These are phyloP conservation scores for Charadrius vociferus DNA, from an alignment of 2,113 vertebrate genomes.

Conservation along the genomic window DNA sequence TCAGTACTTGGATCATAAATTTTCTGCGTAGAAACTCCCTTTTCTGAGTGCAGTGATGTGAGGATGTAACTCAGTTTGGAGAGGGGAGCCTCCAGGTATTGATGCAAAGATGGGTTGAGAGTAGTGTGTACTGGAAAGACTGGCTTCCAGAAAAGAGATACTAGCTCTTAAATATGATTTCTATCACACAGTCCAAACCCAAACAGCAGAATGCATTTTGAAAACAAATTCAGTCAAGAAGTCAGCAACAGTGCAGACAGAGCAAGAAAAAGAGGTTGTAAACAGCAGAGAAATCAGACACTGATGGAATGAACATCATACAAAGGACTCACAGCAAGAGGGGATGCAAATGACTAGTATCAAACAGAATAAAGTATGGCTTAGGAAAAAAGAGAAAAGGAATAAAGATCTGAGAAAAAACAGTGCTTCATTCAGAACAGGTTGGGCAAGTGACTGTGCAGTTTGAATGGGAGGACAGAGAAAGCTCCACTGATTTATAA, in stretches of 20 bases:
- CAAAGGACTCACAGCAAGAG: neutral
- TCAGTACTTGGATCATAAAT: neutral
- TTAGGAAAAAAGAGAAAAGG: neutral
- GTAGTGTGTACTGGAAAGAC: neutral
- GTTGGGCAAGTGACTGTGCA: neutral
- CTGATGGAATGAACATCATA: neutral
- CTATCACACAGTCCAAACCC: neutral
- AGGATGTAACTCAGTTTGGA: neutral
- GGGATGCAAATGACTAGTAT: neutral
- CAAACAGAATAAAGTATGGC: neutral
- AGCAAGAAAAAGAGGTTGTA: neutral
- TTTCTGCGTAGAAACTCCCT: neutral
- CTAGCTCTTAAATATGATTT: neutral
- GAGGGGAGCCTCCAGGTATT: neutral
- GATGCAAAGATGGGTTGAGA: neutral
- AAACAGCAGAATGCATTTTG: neutral
- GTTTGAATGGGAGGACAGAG: neutral
- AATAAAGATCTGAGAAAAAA: neutral
- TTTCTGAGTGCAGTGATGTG: neutral
- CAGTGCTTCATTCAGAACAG: neutral
- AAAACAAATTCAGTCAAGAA: neutral
- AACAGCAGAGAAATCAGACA: neutral
- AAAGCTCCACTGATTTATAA: neutral
- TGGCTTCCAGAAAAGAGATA: neutral
- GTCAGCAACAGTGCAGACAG: neutral